A percentile compares a stretch with the other conserved stretches of the same genome.
Conservation (phyloP, 2,888 invertebrate genomes). For the Drosophila niveifrons region DNA sequence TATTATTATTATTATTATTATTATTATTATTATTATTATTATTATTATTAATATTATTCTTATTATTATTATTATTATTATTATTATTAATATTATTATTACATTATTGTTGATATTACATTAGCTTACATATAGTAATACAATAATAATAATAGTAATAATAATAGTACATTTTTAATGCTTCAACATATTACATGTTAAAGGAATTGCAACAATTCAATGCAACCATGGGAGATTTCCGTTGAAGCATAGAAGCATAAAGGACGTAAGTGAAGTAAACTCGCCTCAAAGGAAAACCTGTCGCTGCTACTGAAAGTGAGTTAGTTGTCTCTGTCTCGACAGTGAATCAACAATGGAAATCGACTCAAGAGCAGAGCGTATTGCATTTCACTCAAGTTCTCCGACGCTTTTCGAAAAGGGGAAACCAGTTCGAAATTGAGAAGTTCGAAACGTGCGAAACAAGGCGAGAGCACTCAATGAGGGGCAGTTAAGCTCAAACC, state of each 20-base stretch:
- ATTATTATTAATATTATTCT: too few species aligned
- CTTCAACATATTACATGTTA: too few species aligned
- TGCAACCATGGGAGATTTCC: too few species aligned
- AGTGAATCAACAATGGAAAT: conserved; percentile 6
- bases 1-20: too few species aligned
- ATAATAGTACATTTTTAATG: too few species aligned
- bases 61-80: too few species aligned
- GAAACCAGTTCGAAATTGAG: conserved; percentile 50
- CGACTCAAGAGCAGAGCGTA: conserved; percentile 30
- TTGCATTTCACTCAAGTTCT: conserved; percentile 49
- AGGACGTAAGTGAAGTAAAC: not conserved
- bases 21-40: too few species aligned
- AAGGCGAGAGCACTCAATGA: conserved; percentile 22
- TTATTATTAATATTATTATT: too few species aligned
- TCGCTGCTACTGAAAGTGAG: conserved; percentile 18
- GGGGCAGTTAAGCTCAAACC: conserved; percentile 7
- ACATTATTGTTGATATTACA: too few species aligned
- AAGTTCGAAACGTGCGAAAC: conserved; percentile 34
- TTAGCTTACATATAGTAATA: too few species aligned
- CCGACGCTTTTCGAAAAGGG: conserved; percentile 55
- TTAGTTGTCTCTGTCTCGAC: conserved; percentile 11
- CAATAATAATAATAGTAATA: too few species aligned
- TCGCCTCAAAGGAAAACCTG: conserved; percentile 15
- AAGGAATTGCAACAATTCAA: too few species aligned
- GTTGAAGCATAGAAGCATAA: not conserved